Base-by-base conservation (phyloP, 2,888 invertebrate genomes). In the Brachylomia viminalis region DNA sequence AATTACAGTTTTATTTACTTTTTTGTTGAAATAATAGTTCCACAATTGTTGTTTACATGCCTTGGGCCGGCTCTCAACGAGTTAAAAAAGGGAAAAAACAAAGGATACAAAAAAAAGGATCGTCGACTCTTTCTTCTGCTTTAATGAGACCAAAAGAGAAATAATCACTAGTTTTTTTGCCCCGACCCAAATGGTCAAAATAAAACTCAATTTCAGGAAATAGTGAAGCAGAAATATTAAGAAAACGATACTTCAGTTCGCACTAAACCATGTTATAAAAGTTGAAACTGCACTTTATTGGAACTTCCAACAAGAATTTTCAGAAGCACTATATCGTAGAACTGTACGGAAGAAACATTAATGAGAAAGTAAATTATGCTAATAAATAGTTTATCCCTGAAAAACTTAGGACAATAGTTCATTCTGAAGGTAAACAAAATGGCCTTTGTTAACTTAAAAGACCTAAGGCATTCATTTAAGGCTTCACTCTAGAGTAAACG, bases 1-100 rank as follows among this genome's bases (percentile, higher is more conserved):
- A 86, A 78, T 81, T 73, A 72, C 75, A 49, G 68, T 71, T 72
- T 69, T 74, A 83, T 83, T 71, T 58, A 58, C 70, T 47, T 67
- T 86, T 68, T 72, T 70, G 64, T 62, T 33, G 23, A 54, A 58
- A 76, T 69, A 82, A 83, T 77, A 76, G 72, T 69, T 49, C 54
- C 72, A 59, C 62, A 33, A 70, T 82, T 67, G 27, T 66, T 72
- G 66, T 85, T 62, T 70, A 77, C 72, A 82, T 62, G 69, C 66
- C 61, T 72, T 49, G n/a, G 65, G 73, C 54, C 5, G 13, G 66
- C 10, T 65, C 67, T 74, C 49, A 66, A 47, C n/a, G 58, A 58
- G 27, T 47, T n/a, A 49, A 69, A 52, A 69, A 56, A 17, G 17
- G 15, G 10, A 49, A 79, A 38, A 59, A 45, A n/a, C 10, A 61